Base-by-base conservation (phyloP, 2,888 invertebrate genomes). In the Crocallis elinguaria region DNA sequence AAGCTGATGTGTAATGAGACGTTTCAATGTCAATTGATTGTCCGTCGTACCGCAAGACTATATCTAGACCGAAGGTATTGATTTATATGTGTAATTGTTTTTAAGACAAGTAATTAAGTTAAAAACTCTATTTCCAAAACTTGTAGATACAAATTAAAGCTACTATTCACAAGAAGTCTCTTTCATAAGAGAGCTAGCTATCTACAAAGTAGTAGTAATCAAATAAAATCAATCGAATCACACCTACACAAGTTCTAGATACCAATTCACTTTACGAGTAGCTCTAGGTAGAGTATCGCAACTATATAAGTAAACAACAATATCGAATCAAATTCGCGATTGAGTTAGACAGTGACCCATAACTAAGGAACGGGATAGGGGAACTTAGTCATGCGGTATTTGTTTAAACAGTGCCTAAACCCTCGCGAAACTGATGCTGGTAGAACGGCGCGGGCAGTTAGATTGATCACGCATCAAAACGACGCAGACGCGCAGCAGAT, bases 301-400 rank as follows among this genome's bases (percentile, higher is more conserved):
- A 55, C 53, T 49, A 57, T 59, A 48, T 49, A 67, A 64, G 64
- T 66, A 65, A 68, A 67, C 62, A 70, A 68, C 68, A 76, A 76
- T 64, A 78, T 74, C 68, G 74, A 73, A 75, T 76, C 67, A 73
- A 67, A 76, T 72, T 65, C 59, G 61, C 68, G 67, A 71, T 71
- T 62, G 66, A 71, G 72, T 74, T 71, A 72, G 75, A 75, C 71
- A 75, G 71, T 67, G 68, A 71, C 67, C 77, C 68, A 75, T 78
- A 77, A 78, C 73, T 79, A 77, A 73, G 67, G 66, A 64, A 67
- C 64, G 62, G 60, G 72, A 67, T 69, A 63, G 65, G 66, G 59
- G 58, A 70, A 73, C 67, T 72, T 70, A 29, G 41, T 0, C 6
- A 25, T 33, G 11, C 2, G 21, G 6, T 46, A 33, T 33, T 19